Base-by-base conservation (phyloP, 2,888 invertebrate genomes). In the Trichopria drosophilae region DNA sequence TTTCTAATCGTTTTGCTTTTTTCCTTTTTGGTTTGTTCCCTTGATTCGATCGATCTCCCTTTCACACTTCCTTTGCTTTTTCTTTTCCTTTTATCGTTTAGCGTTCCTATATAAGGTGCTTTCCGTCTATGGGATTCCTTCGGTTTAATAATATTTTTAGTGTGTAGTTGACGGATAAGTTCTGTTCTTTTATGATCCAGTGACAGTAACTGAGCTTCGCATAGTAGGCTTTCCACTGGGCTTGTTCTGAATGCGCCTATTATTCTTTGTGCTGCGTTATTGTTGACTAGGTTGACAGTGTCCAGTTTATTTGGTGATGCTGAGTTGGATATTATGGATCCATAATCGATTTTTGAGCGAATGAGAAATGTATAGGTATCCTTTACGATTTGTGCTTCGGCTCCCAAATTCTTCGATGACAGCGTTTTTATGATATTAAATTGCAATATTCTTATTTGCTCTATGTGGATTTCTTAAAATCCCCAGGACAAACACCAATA, bases 361-460 rank as follows among this genome's bases (percentile, higher is more conserved):
- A 43, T 32, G 19, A 19, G 7, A 6, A 22, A 31, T 18, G 10
- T 32, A 15, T 32, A 32, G 12, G 43, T 43, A n/a, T 18, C 2
- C 6, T 20, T 15, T 9, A 43, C 4, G 6, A 43, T 15, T 13
- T 19, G 9, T 3, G 19, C 13, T 3, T 43, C 43, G 19, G 43
- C 31, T 12, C 32, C 43, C 32, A 19, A 43, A 32, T 31, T 22
- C 12, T 12, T 31, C 22, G 31, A 31, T 20, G 10, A n/a, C 23
- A 37, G 22, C 32, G 3, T 12, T 34, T 53, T 48, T 60, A 9
- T 54, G n/a, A n/a, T 39, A 16, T 13, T 22, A n/a, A n/a, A n/a
- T n/a, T n/a, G n/a, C n/a, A n/a, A n/a, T n/a, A n/a, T n/a, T n/a
- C n/a, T n/a, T n/a, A n/a, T n/a, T n/a, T n/a, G n/a, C n/a, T n/a